Percentiles rank a stretch among this genome's conserved stretches.
These are phyloP conservation scores for Craseonycteris thonglongyai DNA, from an alignment of 2,113 vertebrate genomes.

Conservation along the genomic window DNA sequence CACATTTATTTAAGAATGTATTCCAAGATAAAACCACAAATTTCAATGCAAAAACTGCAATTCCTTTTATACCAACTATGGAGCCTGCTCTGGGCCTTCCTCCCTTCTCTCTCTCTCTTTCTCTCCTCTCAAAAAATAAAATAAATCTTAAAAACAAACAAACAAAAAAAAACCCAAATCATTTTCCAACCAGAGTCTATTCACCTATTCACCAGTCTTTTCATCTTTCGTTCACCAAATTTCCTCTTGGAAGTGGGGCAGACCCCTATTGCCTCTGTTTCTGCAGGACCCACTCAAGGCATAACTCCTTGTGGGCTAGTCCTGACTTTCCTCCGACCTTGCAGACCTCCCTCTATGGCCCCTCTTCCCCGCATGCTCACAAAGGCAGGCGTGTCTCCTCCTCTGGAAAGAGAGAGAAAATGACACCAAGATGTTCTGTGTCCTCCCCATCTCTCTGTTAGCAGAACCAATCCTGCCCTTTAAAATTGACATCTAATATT, in stretches of 20 bases:
- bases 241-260: background rate
- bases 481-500: background rate
- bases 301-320: background rate
- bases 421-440: background rate
- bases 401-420: background rate
- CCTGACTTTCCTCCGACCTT: background rate
- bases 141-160: background rate
- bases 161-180: background rate
- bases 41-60: too few species aligned
- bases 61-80: too few species aligned
- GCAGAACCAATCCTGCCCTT: background rate
- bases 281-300: background rate
- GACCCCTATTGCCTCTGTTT: rapidly evolving
- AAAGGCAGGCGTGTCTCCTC: background rate
- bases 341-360: background rate
- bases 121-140: too few species aligned
- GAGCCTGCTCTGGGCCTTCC: too few species aligned
- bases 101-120: too few species aligned
- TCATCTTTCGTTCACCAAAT: background rate
- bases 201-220: background rate
- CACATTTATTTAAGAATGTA: too few species aligned
- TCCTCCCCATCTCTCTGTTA: background rate
- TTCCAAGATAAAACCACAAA: too few species aligned
- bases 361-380: background rate
- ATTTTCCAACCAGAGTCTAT: background rate